Conservation (phyloP, 2,113 vertebrate species). For the Zeus faber region DNA sequence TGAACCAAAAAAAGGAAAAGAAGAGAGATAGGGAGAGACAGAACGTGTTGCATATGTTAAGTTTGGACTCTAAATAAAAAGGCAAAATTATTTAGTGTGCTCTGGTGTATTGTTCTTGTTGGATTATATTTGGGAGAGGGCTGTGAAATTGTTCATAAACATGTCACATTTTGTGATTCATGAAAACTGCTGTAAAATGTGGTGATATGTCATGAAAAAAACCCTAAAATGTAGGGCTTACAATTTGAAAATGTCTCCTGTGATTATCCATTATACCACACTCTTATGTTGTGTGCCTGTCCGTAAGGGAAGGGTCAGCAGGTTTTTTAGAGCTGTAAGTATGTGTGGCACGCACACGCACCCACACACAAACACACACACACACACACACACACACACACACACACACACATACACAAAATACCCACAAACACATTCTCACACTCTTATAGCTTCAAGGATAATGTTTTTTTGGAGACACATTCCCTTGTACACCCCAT, state of each 20-base stretch:
- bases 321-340: slow-evolving; percentile 8
- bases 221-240: no score
- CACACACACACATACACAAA: no score
- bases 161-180: no score
- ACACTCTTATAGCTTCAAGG: not conserved
- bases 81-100: not conserved
- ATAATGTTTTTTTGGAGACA: not conserved
- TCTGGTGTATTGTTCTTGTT: not conserved
- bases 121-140: not conserved
- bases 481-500: not conserved
- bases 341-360: no score
- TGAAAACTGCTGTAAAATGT: no score
- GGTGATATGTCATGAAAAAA: no score
- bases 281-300: not conserved
- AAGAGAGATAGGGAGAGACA: slow-evolving; percentile 2
- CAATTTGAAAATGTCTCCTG: no score
- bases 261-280: no score
- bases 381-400: no score
- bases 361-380: no score
- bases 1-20: slow-evolving; percentile 28
- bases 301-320: not conserved
- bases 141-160: not conserved
- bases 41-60: no score
- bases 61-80: slow-evolving; percentile 10
- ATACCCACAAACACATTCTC: no score